Base-by-base conservation (phyloP, 2,888 invertebrate genomes). In the Linnaemya tessellans region DNA sequence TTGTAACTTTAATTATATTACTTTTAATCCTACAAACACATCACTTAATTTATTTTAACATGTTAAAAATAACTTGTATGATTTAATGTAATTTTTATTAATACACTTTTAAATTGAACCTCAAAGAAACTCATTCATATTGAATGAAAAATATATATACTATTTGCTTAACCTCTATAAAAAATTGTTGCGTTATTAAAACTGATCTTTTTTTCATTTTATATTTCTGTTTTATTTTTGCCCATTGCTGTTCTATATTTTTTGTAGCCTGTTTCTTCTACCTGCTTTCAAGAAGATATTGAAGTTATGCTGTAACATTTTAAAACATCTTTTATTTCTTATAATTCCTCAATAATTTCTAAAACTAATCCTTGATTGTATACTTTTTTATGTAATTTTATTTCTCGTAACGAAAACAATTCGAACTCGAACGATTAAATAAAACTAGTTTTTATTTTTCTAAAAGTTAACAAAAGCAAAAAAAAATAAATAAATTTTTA, bases 221-320 rank as follows among this genome's bases (percentile, higher is more conserved):
- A n/a, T 68, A 58, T 73, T 58, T 80, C 60, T 70, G 71, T 67
- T 74, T 84, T 70, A 65, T 71, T 84, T 86, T 78, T 85, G 79
- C 75, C 54, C 67, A 67, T 20, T 78, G 68, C 77, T 56, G 41
- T 74, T 80, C 49, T 20, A 43, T 30, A 54, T 43, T 70, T 71
- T 25, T 87, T 90, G 82, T 90, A 91, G 91, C 89, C 90, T 78
- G 88, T 84, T 87, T 87, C 68, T n/a, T 8, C 64, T 62, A 22
- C 70, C 62, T 73, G 74, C 51, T 60, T 91, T 88, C 89, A 89
- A 88, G 90, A 87, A 88, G 91, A 91, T 87, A 88, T 90, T 90
- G 91, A 91, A 90, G 89, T 91, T 86, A 90, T 89, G 86, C 88
- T 91, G 88, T 91, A 80, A 90, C 70, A 73, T 64, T 41, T 25